Evolutionary conservation across 2,888 invertebrate species (phyloP).

Genomic region (Cordilura impudica): DNA sequence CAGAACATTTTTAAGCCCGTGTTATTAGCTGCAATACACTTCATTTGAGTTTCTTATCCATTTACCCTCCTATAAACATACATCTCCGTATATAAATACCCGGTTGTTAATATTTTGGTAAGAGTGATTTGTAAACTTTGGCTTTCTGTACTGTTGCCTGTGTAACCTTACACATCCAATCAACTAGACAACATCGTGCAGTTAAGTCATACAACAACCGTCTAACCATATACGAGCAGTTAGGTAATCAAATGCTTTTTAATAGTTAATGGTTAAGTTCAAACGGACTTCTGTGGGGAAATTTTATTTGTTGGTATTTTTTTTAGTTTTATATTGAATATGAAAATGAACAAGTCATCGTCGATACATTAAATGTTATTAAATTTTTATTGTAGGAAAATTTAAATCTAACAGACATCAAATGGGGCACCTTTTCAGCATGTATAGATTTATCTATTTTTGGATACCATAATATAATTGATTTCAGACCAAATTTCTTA

Average conservation of each 20-base stretch:
- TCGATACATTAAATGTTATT: too few species aligned
- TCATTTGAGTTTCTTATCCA: background rate
- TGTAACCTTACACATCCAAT: background rate
- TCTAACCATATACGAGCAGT: constrained; percentile 7
- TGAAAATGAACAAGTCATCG: too few species aligned
- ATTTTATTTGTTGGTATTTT: too few species aligned
- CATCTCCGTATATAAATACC: too few species aligned
- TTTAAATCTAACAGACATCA: too few species aligned
- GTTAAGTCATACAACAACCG: background rate
- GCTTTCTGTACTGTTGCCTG: background rate
- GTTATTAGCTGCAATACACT: background rate
- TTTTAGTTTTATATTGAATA: too few species aligned
- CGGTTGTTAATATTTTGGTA: background rate
- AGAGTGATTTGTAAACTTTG: background rate
- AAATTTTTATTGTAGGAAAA: too few species aligned
- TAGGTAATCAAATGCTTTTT: constrained; percentile 37
- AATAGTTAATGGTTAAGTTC: constrained; percentile 38
- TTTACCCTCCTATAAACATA: background rate
- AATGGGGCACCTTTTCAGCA: too few species aligned
- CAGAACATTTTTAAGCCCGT: background rate
- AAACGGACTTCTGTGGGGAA: constrained; percentile 2
- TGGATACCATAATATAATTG: too few species aligned
- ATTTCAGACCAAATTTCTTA: too few species aligned
- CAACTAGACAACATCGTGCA: constrained; percentile 35
- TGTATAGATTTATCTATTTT: too few species aligned